Base-by-base conservation (phyloP, 2,888 invertebrate species). In the Subacronicta megacephala region DNA sequence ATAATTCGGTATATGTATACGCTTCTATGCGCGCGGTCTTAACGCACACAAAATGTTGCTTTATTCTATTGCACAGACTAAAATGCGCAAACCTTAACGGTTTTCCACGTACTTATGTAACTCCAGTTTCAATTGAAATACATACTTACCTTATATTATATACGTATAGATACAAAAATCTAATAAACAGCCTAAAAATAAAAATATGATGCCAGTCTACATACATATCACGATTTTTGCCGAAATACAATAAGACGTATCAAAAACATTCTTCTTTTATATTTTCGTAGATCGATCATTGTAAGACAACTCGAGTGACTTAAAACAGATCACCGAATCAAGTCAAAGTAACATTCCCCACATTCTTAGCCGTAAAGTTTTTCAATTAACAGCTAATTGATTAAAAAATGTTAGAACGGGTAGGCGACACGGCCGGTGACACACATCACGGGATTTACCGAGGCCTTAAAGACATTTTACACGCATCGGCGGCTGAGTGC, bases 371-470 rank as follows among this genome's bases (percentile, higher is more conserved):
- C 72, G 80, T 81, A 81, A 92, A 92, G 84, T 90, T 90, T 90
- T 87, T 84, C 86, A 90, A 90, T 91, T 89, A 90, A 83, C 87
- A 88, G 90, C 88, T 89, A 89, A 88, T 89, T 90, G 88, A 91
- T 90, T 89, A 86, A 87, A 87, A 88, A 85, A 77, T 78, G 70
- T 72, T 60, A 41, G 49, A 62, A 56, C 52, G 65, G 57, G 36
- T 52, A 51, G 61, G 62, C 65, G 69, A 66, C 61, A 63, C 77
- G 62, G 64, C 66, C 80, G 71, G 77, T 81, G 82, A 80, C 78
- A 79, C 81, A 85, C 81, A 82, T 85, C 82, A 81, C 80, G 63
- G 75, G 83, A 85, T 88, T 90, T 87, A 89, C 80, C 81, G 72
- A 78, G 80, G 84, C 87, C 86, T 85, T 84, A 85, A 89, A 89